Evolutionary conservation across 2,888 invertebrate species (phyloP).

Genomic region (Thereva unica): DNA sequence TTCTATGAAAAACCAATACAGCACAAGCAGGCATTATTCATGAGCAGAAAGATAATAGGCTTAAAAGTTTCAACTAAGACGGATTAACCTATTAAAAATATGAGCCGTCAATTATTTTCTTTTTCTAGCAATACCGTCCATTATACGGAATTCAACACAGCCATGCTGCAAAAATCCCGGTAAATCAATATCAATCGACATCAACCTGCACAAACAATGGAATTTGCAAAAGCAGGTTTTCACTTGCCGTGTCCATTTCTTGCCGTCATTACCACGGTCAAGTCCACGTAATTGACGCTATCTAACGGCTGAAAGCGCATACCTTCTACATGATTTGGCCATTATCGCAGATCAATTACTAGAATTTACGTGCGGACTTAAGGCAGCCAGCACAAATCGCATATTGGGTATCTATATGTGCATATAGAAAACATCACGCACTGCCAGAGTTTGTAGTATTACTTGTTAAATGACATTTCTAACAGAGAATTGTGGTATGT

Average conservation of each 20-base stretch:
- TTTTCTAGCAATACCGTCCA: too few relatives aligned
- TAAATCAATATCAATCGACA: constrained; percentile 29
- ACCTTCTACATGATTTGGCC: constrained; percentile 9
- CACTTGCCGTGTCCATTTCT: constrained; percentile 2
- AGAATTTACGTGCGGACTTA: constrained; percentile 13
- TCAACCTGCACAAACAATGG: constrained; percentile 16
- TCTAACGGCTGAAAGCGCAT: constrained; percentile 17
- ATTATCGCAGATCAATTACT: constrained; percentile 28
- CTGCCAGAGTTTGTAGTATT: constrained; percentile 1
- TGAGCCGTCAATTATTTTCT: too few relatives aligned
- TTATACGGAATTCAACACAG: too few relatives aligned
- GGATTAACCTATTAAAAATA: too few relatives aligned
- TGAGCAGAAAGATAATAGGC: too few relatives aligned
- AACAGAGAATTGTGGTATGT: too few relatives aligned
- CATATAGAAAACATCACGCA: constrained; percentile 3
- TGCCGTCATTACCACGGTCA: constrained; percentile 29
- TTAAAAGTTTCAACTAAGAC: too few relatives aligned
- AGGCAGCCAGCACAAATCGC: background rate
- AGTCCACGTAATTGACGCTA: constrained; percentile 29
- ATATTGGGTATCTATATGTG: background rate
- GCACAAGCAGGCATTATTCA: too few relatives aligned
- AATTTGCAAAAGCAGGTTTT: constrained; percentile 18
- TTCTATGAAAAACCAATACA: too few relatives aligned
- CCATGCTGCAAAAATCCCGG: background rate
- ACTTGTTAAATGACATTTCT: background rate